Evolutionary conservation across 2,797 vertebrate genomes (phyloP).

Genomic region (Clarias laeviceps): DNA sequence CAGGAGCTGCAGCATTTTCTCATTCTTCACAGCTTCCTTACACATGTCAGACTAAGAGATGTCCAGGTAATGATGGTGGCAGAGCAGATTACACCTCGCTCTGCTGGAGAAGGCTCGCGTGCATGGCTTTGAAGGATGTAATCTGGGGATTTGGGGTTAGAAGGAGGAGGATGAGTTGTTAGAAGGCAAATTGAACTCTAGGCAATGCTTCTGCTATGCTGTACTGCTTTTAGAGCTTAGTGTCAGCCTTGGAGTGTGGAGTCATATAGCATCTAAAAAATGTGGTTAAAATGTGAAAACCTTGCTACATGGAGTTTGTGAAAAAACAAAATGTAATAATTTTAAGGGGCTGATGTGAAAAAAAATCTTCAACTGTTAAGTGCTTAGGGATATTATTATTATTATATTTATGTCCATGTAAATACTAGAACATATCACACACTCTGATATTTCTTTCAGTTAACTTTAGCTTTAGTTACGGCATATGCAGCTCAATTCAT

Average conservation of each 20-base stretch:
- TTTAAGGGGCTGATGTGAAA: neutral
- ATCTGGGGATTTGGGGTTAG: constrained; percentile 73
- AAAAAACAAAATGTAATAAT: neutral
- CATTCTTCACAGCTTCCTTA: constrained; percentile 28
- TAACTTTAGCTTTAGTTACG: no score
- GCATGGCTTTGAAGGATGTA: constrained; percentile 68
- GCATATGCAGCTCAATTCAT: no score
- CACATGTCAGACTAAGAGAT: constrained; percentile 27
- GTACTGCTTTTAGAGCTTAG: constrained; percentile 42
- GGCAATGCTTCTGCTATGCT: constrained; percentile 30
- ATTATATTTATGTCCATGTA: neutral
- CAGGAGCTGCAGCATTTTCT: constrained; percentile 34
- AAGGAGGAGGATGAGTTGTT: constrained; percentile 48
- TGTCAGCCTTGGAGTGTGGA: constrained; percentile 1
- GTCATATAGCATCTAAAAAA: neutral
- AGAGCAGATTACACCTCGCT: constrained; percentile 72
- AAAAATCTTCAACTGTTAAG: neutral
- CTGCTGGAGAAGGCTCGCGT: constrained; percentile 65
- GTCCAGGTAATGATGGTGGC: constrained; percentile 62
- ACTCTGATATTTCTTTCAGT: no score
- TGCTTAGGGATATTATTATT: neutral
- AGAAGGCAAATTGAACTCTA: constrained; percentile 50
- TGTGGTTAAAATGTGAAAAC: neutral
- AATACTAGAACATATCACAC: neutral
- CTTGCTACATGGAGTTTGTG: neutral